Evolutionary conservation across 2,113 vertebrate species (phyloP).

Genomic region (Panthera uncia): DNA sequence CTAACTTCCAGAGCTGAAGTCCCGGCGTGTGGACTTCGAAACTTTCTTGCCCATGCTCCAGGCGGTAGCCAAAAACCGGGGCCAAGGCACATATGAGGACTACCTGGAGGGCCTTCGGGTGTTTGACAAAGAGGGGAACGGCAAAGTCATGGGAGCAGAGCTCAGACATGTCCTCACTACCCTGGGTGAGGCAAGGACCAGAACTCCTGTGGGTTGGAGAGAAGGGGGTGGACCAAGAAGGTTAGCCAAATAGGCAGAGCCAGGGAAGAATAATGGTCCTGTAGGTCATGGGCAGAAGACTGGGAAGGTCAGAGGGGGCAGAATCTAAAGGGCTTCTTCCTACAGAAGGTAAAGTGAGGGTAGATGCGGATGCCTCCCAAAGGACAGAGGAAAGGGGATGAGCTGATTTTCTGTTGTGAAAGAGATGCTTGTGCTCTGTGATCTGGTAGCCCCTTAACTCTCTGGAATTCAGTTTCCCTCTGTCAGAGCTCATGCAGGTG

Average conservation of each 20-base stretch:
- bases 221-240: neutral
- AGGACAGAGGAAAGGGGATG: neutral
- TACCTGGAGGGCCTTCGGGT: slow-evolving; percentile 91
- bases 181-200: slow-evolving; percentile 83
- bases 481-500: neutral
- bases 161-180: slow-evolving; percentile 95
- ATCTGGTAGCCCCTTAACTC: neutral
- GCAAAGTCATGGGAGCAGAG: slow-evolving; percentile 98
- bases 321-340: neutral
- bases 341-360: neutral
- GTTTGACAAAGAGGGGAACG: slow-evolving; percentile 95
- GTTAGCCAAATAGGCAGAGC: neutral
- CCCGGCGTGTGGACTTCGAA: slow-evolving; percentile 90
- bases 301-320: neutral
- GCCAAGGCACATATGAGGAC: slow-evolving; percentile 89
- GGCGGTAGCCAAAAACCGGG: slow-evolving; percentile 88
- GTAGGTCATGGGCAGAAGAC: neutral
- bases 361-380: neutral
- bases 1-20: slow-evolving; percentile 87
- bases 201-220: neutral
- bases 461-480: neutral
- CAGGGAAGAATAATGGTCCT: neutral
- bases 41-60: slow-evolving; percentile 92
- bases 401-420: neutral
- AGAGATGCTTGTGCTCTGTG: neutral